These are phyloP conservation scores for Babyrousa celebensis DNA, from an alignment of 2,797 vertebrate genomes.

Conservation along the genomic window DNA sequence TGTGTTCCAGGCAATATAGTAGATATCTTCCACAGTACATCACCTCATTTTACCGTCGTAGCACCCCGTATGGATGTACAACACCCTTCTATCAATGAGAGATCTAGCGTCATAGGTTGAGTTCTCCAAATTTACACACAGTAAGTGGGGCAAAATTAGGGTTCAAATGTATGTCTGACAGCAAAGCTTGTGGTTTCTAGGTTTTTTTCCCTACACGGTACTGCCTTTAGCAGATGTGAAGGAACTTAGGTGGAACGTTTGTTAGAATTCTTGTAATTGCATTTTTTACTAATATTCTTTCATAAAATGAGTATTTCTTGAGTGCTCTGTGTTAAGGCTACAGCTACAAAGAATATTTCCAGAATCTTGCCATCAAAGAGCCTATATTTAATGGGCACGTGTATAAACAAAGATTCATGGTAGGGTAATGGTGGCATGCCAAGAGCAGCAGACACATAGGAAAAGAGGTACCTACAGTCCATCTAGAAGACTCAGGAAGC, in stretches of 20 bases:
- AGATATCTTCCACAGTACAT: not conserved
- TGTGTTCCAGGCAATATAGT: not conserved
- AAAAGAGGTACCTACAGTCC: not conserved
- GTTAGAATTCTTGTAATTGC: not conserved
- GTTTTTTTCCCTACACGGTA: not conserved
- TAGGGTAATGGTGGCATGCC: too few species aligned
- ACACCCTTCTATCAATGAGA: constrained; percentile 18
- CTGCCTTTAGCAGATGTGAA: not conserved
- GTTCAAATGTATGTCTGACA: not conserved
- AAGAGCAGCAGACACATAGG: not conserved
- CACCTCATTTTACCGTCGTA: constrained; percentile 31
- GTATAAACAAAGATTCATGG: not conserved
- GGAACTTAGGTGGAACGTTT: constrained; percentile 3
- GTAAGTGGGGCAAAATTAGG: constrained; percentile 3
- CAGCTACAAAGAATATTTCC: constrained; percentile 49
- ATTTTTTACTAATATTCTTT: constrained; percentile 59
- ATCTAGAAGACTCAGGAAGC: not conserved
- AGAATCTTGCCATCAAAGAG: not conserved
- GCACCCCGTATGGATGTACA: not conserved
- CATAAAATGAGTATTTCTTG: not conserved
- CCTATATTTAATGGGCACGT: not conserved
- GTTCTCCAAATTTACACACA: not conserved
- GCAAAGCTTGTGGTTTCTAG: constrained; percentile 20
- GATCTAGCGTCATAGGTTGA: not conserved
- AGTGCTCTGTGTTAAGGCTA: not conserved